These are phyloP conservation scores for Yponomeuta plumbellus DNA, from an alignment of 2,888 invertebrate species.

Conservation along the genomic window DNA sequence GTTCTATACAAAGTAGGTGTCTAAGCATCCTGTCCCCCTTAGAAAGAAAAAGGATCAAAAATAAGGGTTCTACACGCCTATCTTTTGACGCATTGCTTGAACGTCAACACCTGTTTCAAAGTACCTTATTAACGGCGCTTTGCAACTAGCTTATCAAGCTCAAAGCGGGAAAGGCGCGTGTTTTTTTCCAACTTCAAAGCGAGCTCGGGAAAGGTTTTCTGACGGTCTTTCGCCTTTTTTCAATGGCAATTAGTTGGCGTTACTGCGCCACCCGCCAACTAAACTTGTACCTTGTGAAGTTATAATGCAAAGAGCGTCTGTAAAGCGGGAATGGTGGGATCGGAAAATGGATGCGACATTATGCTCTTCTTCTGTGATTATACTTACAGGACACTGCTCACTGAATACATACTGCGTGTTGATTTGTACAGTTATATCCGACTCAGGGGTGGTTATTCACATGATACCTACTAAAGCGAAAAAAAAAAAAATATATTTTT, in stretches of 20 bases:
- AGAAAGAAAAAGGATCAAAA: not conserved
- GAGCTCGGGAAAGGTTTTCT: constrained; percentile 64
- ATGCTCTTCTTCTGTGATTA: not conserved
- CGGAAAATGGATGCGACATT: constrained; percentile 30
- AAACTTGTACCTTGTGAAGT: constrained; percentile 66
- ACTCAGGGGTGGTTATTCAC: too few relatives aligned
- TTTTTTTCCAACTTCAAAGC: constrained; percentile 55
- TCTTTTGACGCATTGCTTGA: constrained; percentile 40
- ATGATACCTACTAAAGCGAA: too few relatives aligned
- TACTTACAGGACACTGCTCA: too few relatives aligned
- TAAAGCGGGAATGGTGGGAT: constrained; percentile 33
- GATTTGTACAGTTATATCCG: too few relatives aligned
- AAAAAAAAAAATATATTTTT: too few relatives aligned
- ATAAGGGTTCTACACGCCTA: constrained; percentile 38
- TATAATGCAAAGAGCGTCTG: constrained; percentile 44
- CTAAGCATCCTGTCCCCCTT: not conserved
- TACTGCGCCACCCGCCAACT: constrained; percentile 44
- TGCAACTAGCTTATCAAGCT: constrained; percentile 69
- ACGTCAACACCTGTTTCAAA: constrained; percentile 64
- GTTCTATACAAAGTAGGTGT: not conserved
- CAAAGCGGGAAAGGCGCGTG: constrained; percentile 48
- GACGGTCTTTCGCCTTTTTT: constrained; percentile 76
- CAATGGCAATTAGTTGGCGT: constrained; percentile 77
- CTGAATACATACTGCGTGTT: too few relatives aligned
- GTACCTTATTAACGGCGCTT: constrained; percentile 54